A percentile compares a stretch with the other conserved stretches of the same genome.
Evolutionary conservation across 2,888 invertebrate species (phyloP).

Genomic region (Ochropleura leucogaster): DNA sequence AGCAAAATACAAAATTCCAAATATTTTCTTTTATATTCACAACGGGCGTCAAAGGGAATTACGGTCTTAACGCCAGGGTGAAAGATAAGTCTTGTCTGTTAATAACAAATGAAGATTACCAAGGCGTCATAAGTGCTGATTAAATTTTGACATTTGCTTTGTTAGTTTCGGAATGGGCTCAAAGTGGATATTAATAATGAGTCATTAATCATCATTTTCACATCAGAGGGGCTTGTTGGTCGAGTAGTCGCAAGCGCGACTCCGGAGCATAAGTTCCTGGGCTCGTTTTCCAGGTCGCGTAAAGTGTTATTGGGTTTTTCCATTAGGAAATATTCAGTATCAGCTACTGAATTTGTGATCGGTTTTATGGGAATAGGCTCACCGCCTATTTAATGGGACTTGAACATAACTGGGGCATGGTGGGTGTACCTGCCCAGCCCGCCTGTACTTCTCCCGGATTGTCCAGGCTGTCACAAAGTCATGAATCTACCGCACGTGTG

Average conservation of each 20-base stretch:
- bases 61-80: not conserved
- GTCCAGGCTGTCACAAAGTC: not conserved
- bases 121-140: not conserved
- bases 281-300: too few relatives aligned
- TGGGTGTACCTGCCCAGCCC: too few relatives aligned
- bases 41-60: not conserved
- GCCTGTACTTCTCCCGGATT: not conserved
- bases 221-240: too few relatives aligned
- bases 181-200: not conserved
- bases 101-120: not conserved
- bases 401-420: too few relatives aligned
- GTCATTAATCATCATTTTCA: not conserved
- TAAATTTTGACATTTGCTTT: not conserved
- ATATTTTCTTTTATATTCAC: conserved; percentile 23
- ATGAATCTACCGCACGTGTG: not conserved
- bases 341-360: too few relatives aligned
- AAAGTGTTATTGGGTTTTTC: too few relatives aligned
- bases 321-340: too few relatives aligned
- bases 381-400: too few relatives aligned
- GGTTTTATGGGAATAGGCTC: too few relatives aligned
- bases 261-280: too few relatives aligned
- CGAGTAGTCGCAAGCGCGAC: too few relatives aligned
- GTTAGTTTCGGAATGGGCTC: not conserved
- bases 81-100: not conserved
- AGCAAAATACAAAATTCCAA: conserved; percentile 44